Conservation (phyloP, 1,140 invertebrate genomes). For the Zeugodacus cucurbitae region DNA sequence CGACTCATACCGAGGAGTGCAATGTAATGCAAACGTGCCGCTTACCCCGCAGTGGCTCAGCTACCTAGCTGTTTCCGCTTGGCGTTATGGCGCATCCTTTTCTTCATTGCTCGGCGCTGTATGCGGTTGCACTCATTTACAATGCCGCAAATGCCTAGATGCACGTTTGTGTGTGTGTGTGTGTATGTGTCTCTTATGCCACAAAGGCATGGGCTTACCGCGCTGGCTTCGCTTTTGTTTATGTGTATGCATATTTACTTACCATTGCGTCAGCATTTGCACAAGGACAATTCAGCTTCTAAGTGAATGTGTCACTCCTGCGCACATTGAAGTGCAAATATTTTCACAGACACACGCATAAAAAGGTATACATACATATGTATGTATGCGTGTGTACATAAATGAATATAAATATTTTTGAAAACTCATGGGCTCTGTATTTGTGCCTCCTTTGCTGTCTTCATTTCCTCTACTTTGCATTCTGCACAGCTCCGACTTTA, state of each 20-base stretch:
- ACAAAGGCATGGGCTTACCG: not conserved
- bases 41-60: not conserved
- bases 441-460: not conserved
- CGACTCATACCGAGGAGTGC: not conserved
- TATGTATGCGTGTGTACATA: not conserved
- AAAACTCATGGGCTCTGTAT: not conserved
- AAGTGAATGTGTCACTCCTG: not conserved
- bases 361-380: not conserved
- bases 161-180: not conserved
- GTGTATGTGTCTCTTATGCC: not conserved
- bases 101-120: not conserved
- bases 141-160: not conserved
- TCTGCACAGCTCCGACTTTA: not conserved
- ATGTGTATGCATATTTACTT: not conserved
- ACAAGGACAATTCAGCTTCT: not conserved
- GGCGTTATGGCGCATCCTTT: not conserved
- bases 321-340: not conserved
- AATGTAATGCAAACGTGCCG: not conserved
- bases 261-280: not conserved
- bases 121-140: not conserved
- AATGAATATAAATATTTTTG: not conserved
- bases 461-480: not conserved
- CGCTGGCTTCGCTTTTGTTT: not conserved
- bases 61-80: not conserved
- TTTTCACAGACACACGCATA: not conserved